Percentiles rank a stretch among this genome's conserved stretches.
Evolutionary conservation across 2,797 vertebrate species (phyloP).

Genomic region (Alectoris magna): DNA sequence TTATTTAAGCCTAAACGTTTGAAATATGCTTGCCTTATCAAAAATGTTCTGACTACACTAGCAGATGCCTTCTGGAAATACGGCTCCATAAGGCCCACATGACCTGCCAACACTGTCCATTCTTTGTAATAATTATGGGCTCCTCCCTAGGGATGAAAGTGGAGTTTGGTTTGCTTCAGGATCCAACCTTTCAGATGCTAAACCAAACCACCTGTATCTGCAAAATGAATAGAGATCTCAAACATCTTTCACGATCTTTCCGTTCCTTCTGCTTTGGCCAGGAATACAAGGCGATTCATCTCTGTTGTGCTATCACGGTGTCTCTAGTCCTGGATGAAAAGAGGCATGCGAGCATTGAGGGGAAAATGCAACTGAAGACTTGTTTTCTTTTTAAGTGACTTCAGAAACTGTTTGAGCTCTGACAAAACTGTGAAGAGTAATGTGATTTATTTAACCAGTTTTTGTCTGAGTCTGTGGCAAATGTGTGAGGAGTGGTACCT

Average conservation of each 20-base stretch:
- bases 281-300: constrained; percentile 13
- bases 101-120: constrained; percentile 31
- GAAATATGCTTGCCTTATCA: constrained; percentile 40
- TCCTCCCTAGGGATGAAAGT: constrained; percentile 14
- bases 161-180: constrained; percentile 23
- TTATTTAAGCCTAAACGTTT: constrained; percentile 44
- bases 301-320: neutral
- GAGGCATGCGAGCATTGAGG: neutral
- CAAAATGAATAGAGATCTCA: constrained; percentile 43
- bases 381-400: neutral
- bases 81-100: neutral
- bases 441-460: neutral
- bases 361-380: neutral
- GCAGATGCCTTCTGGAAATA: constrained; percentile 32
- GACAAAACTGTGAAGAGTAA: neutral
- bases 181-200: constrained; percentile 4
- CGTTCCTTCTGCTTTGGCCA: constrained; percentile 2
- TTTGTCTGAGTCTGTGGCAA: neutral
- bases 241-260: constrained; percentile 32
- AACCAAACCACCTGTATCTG: constrained; percentile 55
- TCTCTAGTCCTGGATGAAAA: neutral
- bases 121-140: constrained; percentile 7
- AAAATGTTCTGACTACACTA: constrained; percentile 15
- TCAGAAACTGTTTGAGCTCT: neutral
- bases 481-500: neutral